Base-by-base conservation (phyloP, 1,140 invertebrate species). In the Heliconius himera region DNA sequence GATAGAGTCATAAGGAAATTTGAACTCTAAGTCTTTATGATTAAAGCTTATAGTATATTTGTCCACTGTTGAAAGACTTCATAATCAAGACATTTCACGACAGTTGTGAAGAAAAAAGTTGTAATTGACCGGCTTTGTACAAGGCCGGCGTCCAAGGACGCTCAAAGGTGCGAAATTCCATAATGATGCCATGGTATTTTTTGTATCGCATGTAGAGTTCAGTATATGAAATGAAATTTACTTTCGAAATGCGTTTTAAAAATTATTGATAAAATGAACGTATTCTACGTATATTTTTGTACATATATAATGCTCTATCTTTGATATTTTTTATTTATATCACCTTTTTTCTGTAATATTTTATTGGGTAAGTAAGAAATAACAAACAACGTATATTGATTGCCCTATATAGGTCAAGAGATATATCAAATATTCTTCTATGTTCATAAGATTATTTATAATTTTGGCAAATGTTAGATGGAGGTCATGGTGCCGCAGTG, bases 1-100 rank as follows among this genome's bases (percentile, higher is more conserved):
- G 11, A 66, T 26, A 66, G 60, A 26, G 22, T 66, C 11, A 29
- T 66, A 66, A 66, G 13, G 60, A 13, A 66, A 66, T 13, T 26
- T 26, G 3, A 66, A 26, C 60, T 66, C 22, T 66, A 66, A 16
- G 0, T 13, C 22, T 3, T 29, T 16, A 16, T 0, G 0, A 11
- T n/a, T 29, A 66, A 29, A 26, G 60, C 11, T 16, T 66, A 66
- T 51, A 29, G 5, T n/a, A 66, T 11, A 13, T 66, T 4, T 26
- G 22, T 26, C n/a, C 29, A 66, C 8, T 66, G 4, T 66, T 66
- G 11, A 66, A 22, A 11, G 26, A 11, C 22, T 66, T 75, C 56
- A 60, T 36, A 75, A 75, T 75, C 74, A 75, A 75, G 74, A 75
- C 54, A 75, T 75, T 75, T 75, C 73, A 29, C 54, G 74, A 66